Evolutionary conservation across 2,888 invertebrate genomes (phyloP).

Genomic region (Tillus elongatus): DNA sequence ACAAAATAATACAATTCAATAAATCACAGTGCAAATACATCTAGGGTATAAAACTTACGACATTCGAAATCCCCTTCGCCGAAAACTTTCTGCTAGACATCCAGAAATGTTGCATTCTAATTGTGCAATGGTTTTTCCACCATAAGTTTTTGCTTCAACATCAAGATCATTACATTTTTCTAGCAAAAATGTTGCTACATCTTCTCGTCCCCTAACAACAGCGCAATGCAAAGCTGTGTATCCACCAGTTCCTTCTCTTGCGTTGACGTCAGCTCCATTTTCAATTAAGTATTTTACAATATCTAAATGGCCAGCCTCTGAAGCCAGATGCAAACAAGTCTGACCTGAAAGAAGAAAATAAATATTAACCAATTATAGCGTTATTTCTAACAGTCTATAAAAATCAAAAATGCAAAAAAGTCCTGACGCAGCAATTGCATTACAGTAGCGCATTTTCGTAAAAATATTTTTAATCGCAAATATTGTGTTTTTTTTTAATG

Average conservation of each 20-base stretch:
- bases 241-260: neutral
- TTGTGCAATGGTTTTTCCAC: neutral
- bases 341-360: slow-evolving; percentile 1
- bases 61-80: too few relatives aligned
- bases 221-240: slow-evolving; percentile 4
- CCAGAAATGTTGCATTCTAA: neutral
- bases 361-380: too few relatives aligned
- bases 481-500: too few relatives aligned
- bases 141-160: neutral
- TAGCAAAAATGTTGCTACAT: neutral
- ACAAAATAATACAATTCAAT: too few relatives aligned
- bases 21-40: too few relatives aligned
- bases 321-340: neutral
- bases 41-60: too few relatives aligned
- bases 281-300: neutral
- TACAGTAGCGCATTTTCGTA: too few relatives aligned
- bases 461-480: too few relatives aligned
- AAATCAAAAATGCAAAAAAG: too few relatives aligned
- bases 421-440: too few relatives aligned
- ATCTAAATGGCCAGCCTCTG: neutral
- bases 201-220: neutral
- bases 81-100: too few relatives aligned
- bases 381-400: too few relatives aligned
- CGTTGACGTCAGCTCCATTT: slow-evolving; percentile 1
- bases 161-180: neutral